Percentiles rank a stretch among this genome's conserved stretches.
These are phyloP conservation scores for Synanthedon andrenaeformis DNA, from an alignment of 2,888 invertebrate species.

Conservation along the genomic window DNA sequence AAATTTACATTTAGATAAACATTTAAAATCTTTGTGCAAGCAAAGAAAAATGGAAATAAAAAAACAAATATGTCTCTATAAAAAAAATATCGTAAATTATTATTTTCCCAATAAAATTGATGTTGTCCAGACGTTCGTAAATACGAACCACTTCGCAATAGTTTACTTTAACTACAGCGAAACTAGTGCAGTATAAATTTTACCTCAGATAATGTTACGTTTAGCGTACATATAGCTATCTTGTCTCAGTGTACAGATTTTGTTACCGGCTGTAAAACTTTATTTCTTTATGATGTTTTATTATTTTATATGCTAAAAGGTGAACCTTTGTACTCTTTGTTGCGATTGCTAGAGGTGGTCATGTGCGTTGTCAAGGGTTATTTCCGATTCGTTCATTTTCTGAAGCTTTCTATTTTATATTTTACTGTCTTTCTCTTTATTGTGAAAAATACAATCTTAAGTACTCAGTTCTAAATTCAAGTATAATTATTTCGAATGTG, in stretches of 20 bases:
- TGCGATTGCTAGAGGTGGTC: slow-evolving; percentile 25
- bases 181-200: slow-evolving; percentile 22
- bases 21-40: neutral
- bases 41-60: neutral
- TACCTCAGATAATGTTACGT: slow-evolving; percentile 24
- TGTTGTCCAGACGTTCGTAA: slow-evolving; percentile 3
- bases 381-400: neutral
- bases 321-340: slow-evolving; percentile 36
- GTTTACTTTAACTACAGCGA: slow-evolving; percentile 6
- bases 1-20: too few relatives aligned
- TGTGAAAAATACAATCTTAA: too few relatives aligned
- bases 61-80: neutral
- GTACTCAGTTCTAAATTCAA: too few relatives aligned
- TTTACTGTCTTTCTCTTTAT: too few relatives aligned
- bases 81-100: neutral
- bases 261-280: slow-evolving; percentile 48
- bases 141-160: slow-evolving; percentile 1
- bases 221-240: slow-evolving; percentile 13
- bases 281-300: slow-evolving; percentile 48
- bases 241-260: slow-evolving; percentile 19
- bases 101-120: slow-evolving; percentile 2
- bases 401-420: too few relatives aligned
- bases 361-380: neutral
- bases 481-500: too few relatives aligned
- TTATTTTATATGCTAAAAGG: slow-evolving; percentile 33